Conservation (phyloP, 2,888 invertebrate species). For the Eupeodes luniger region DNA sequence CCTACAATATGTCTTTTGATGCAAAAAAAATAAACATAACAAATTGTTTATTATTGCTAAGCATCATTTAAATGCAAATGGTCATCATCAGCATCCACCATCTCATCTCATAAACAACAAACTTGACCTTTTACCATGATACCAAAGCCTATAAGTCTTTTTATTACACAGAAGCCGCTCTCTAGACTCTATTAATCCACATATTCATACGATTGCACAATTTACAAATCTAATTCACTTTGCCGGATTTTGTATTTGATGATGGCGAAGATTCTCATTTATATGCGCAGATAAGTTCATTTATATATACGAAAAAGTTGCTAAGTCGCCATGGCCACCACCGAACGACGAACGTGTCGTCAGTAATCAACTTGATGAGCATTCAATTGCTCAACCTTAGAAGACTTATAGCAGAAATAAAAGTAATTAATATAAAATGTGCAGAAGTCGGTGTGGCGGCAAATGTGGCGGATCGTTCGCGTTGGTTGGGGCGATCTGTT, state of each 20-base stretch:
- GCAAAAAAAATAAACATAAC: constrained; percentile 18
- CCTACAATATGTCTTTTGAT: constrained; percentile 15
- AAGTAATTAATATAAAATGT: constrained; percentile 65
- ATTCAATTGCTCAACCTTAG: constrained; percentile 63
- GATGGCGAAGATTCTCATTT: constrained; percentile 12
- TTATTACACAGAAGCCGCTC: too few relatives aligned
- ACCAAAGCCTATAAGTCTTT: neutral
- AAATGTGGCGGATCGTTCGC: neutral
- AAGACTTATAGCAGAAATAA: constrained; percentile 24
- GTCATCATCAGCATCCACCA: constrained; percentile 13
- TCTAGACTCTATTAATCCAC: constrained; percentile 29
- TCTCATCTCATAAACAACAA: constrained; percentile 45
- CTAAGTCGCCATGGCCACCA: constrained; percentile 5
- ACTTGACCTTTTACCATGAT: constrained; percentile 65
- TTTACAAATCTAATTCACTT: constrained; percentile 56
- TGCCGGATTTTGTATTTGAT: neutral
- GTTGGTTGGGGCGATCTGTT: neutral
- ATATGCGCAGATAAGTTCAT: constrained; percentile 24
- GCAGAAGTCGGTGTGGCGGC: neutral
- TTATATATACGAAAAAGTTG: constrained; percentile 50
- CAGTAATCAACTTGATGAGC: constrained; percentile 46
- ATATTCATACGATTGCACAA: constrained; percentile 21
- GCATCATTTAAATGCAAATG: constrained; percentile 39
- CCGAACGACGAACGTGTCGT: neutral
- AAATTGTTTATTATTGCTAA: constrained; percentile 47